These are phyloP conservation scores for Strix occidentalis DNA, from an alignment of 2,797 vertebrate species.

Conservation along the genomic window DNA sequence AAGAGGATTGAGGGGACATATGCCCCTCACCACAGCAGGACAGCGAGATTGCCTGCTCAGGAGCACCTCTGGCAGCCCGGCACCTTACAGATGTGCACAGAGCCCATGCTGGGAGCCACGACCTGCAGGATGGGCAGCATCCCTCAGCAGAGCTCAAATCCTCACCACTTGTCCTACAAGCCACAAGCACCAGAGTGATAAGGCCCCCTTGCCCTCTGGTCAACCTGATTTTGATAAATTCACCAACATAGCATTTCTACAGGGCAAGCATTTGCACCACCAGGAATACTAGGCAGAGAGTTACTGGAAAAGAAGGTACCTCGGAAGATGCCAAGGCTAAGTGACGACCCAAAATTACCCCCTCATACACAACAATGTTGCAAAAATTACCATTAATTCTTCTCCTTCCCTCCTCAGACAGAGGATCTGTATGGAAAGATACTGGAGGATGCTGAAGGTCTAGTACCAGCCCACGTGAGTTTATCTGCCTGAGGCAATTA, in stretches of 20 bases:
- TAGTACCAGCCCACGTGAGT: background rate
- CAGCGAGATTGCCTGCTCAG: background rate
- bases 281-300: background rate
- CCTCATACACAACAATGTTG: background rate
- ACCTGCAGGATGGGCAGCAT: background rate
- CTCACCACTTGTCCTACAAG: background rate
- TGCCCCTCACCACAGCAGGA: background rate
- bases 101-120: background rate
- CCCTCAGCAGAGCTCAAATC: background rate
- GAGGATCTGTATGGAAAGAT: background rate
- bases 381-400: background rate
- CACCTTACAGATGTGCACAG: background rate
- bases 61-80: background rate
- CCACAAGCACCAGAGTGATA: accelerated
- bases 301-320: background rate
- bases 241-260: background rate
- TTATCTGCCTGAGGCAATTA: background rate
- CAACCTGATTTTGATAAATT: background rate
- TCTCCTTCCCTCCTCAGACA: background rate
- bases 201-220: background rate
- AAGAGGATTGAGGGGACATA: background rate
- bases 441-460: background rate
- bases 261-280: background rate
- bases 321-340: background rate
- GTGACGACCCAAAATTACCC: background rate